Conservation (phyloP, 1,140 invertebrate genomes). For the Brevipalpus yothersi region DNA sequence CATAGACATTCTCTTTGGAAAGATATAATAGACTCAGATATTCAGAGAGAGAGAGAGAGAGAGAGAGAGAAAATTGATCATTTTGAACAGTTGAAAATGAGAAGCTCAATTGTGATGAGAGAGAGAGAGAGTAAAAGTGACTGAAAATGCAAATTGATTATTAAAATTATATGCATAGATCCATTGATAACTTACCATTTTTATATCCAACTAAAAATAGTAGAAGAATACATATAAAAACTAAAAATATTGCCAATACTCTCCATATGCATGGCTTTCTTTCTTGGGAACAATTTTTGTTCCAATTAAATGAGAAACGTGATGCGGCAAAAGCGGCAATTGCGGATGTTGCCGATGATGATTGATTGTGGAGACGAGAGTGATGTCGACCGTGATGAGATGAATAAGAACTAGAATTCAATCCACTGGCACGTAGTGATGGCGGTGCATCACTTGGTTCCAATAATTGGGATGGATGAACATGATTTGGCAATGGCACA, state of each 20-base stretch:
- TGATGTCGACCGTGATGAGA: background rate
- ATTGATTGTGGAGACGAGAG: background rate
- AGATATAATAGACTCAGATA: too few species aligned
- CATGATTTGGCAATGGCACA: constrained; percentile 1
- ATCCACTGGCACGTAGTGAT: background rate
- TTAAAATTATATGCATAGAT: too few species aligned
- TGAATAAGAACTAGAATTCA: background rate
- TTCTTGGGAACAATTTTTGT: constrained; percentile 47
- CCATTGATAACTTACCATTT: constrained; percentile 34
- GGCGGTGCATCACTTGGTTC: background rate
- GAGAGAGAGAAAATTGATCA: too few species aligned
- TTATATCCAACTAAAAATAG: constrained; percentile 58
- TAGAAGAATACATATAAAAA: constrained; percentile 49
- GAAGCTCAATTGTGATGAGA: too few species aligned
- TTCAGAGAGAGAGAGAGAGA: too few species aligned
- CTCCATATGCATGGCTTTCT: constrained; percentile 56
- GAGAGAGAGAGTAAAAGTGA: too few species aligned
- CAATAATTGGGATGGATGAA: constrained; percentile 1
- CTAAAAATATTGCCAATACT: constrained; percentile 58
- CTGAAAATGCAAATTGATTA: too few species aligned
- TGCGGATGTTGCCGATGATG: background rate
- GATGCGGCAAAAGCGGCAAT: background rate
- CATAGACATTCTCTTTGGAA: too few species aligned
- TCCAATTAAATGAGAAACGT: constrained; percentile 43
- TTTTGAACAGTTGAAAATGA: too few species aligned